Conservation (phyloP, 2,113 vertebrate genomes). For the Gila orcuttii region DNA sequence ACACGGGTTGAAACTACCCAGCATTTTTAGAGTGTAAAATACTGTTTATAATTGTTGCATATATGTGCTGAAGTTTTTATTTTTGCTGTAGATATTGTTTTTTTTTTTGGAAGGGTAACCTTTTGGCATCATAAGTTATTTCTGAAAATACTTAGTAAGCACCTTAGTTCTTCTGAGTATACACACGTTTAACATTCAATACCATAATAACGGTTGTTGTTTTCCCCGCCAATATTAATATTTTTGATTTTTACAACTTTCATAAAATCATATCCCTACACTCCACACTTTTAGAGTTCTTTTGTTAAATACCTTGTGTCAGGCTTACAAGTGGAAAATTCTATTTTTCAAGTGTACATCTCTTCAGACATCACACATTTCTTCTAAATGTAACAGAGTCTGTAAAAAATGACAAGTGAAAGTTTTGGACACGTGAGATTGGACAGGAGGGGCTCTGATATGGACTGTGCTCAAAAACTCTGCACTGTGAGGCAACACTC, state of each 20-base stretch:
- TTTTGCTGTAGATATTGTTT: neutral
- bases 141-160: neutral
- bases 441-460: slow-evolving; percentile 54
- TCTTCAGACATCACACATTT: slow-evolving; percentile 68
- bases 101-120: neutral
- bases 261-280: neutral
- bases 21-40: no score
- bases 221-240: neutral
- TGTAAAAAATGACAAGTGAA: slow-evolving; percentile 66
- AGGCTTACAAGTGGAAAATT: neutral
- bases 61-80: neutral
- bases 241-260: neutral
- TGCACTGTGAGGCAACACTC: slow-evolving; percentile 12
- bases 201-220: neutral
- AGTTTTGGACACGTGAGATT: slow-evolving; percentile 43
- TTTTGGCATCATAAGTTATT: neutral
- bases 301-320: neutral
- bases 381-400: slow-evolving; percentile 74
- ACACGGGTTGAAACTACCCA: no score
- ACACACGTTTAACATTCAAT: neutral
- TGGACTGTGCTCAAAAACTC: slow-evolving; percentile 59
- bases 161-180: neutral
- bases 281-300: neutral
- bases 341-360: neutral
- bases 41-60: no score